Evolutionary conservation across 2,797 vertebrate species (phyloP).

Genomic region (Paguma larvata): DNA sequence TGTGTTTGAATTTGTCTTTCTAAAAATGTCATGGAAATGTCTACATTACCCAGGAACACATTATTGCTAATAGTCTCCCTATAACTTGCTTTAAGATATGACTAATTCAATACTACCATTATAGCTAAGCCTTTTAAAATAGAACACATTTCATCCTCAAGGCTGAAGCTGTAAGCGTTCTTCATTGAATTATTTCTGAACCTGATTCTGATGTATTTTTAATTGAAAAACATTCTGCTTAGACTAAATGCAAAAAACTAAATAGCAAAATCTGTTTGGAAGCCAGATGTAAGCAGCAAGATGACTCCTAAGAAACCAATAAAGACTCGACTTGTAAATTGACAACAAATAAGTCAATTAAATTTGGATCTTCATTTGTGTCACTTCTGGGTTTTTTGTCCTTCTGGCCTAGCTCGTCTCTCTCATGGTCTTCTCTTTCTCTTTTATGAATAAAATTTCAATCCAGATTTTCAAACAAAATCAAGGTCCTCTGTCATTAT

Average conservation of each 20-base stretch:
- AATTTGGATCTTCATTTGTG: constrained; percentile 22
- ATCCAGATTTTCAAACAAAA: constrained; percentile 43
- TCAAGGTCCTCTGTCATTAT: constrained; percentile 40
- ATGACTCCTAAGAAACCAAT: neutral
- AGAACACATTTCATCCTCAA: constrained; percentile 28
- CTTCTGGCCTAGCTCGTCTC: neutral
- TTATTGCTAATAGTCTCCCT: constrained; percentile 29
- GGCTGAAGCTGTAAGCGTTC: constrained; percentile 28
- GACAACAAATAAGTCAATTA: constrained; percentile 22
- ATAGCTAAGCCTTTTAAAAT: constrained; percentile 52
- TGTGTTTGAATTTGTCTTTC: constrained; percentile 15
- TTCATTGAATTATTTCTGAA: constrained; percentile 53
- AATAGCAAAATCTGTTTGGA: constrained; percentile 63
- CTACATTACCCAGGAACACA: constrained; percentile 36
- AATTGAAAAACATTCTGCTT: constrained; percentile 58
- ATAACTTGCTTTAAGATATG: constrained; percentile 53
- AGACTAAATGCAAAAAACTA: constrained; percentile 32
- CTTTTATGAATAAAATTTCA: constrained; percentile 39
- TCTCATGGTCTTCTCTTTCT: neutral
- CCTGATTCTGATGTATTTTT: constrained; percentile 48
- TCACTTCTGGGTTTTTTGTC: constrained; percentile 5
- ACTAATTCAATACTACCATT: constrained; percentile 41
- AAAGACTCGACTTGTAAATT: constrained; percentile 41
- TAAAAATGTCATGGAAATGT: constrained; percentile 50
- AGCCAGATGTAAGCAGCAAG: constrained; percentile 32